Conservation (phyloP, 2,888 invertebrate genomes). For the Rhimphoctona megacephalus region DNA sequence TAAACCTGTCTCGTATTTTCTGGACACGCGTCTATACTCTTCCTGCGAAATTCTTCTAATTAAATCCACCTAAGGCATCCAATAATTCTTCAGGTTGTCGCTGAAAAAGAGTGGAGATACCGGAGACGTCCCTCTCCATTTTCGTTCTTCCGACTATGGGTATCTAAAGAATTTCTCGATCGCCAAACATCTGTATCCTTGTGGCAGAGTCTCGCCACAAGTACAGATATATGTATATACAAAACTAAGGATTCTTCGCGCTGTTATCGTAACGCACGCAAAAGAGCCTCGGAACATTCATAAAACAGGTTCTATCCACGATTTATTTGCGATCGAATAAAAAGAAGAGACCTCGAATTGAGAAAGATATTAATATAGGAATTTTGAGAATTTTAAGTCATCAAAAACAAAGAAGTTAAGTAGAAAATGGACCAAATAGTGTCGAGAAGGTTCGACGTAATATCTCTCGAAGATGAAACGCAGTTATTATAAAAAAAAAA, state of each 20-base stretch:
- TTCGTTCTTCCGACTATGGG: conserved; percentile 19
- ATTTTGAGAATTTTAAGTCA: background rate
- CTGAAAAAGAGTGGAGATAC: conserved; percentile 31
- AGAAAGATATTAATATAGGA: background rate
- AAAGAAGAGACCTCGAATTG: conserved; percentile 45
- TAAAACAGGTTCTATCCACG: conserved; percentile 67
- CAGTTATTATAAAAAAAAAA: background rate
- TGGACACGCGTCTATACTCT: conserved; percentile 29
- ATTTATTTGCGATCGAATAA: conserved; percentile 65
- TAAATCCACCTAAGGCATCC: conserved; percentile 22
- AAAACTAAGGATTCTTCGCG: conserved; percentile 61
- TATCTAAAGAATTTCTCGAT: conserved; percentile 58
- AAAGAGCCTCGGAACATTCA: conserved; percentile 62
- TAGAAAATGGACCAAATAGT: background rate
- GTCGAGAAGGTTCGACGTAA: background rate
- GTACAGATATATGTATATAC: conserved; percentile 52
- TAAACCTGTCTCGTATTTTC: conserved; percentile 4
- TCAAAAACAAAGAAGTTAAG: background rate
- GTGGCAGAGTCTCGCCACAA: conserved; percentile 21
- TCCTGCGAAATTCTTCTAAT: conserved; percentile 14
- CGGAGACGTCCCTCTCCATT: background rate
- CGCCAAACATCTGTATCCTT: conserved; percentile 54
- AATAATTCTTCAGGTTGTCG: conserved; percentile 50
- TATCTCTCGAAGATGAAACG: background rate
- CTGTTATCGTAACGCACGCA: conserved; percentile 62